These are phyloP conservation scores for Microcaecilia unicolor DNA, from an alignment of 2,797 vertebrate species.

Conservation along the genomic window DNA sequence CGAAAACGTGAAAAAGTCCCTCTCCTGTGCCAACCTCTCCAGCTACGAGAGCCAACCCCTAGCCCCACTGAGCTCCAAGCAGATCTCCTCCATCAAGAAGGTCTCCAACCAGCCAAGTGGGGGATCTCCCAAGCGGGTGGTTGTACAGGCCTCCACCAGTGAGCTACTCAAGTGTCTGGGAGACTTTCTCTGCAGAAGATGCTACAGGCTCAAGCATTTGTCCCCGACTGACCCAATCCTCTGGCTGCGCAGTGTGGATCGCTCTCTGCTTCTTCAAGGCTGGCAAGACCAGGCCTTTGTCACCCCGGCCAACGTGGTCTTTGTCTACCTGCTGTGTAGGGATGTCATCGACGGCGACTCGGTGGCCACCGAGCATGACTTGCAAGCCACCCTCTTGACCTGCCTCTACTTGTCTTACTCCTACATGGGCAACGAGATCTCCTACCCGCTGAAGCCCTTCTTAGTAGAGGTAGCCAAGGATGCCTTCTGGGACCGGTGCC, in stretches of 20 bases:
- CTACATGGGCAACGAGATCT: conserved; percentile 61
- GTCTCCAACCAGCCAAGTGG: conserved; percentile 25
- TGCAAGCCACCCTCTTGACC: conserved; percentile 66
- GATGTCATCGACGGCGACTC: conserved; percentile 64
- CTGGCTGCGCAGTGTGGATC: conserved; percentile 69
- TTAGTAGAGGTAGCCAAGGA: conserved; percentile 67
- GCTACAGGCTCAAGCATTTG: conserved; percentile 64
- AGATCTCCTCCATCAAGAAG: conserved; percentile 54
- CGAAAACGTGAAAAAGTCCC: conserved; percentile 66
- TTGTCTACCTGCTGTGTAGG: conserved; percentile 74
- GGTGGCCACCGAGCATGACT: conserved; percentile 61
- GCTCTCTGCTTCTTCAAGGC: conserved; percentile 68
- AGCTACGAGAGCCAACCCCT: conserved; percentile 57
- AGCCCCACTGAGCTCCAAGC: conserved; percentile 39
- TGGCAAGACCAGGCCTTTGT: conserved; percentile 81
- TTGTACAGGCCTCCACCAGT: conserved; percentile 73
- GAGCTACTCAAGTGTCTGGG: conserved; percentile 72
- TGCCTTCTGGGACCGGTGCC: conserved; percentile 75
- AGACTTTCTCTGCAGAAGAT: conserved; percentile 66
- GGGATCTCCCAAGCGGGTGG: conserved; percentile 53
- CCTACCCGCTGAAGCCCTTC: conserved; percentile 65
- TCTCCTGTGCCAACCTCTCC: conserved; percentile 68
- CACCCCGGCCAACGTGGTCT: conserved; percentile 73
- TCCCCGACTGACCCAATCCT: conserved; percentile 62
- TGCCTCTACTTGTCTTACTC: conserved; percentile 62